These are phyloP conservation scores for Setophaga kirtlandii DNA, from an alignment of 2,113 vertebrate species.

Conservation along the genomic window DNA sequence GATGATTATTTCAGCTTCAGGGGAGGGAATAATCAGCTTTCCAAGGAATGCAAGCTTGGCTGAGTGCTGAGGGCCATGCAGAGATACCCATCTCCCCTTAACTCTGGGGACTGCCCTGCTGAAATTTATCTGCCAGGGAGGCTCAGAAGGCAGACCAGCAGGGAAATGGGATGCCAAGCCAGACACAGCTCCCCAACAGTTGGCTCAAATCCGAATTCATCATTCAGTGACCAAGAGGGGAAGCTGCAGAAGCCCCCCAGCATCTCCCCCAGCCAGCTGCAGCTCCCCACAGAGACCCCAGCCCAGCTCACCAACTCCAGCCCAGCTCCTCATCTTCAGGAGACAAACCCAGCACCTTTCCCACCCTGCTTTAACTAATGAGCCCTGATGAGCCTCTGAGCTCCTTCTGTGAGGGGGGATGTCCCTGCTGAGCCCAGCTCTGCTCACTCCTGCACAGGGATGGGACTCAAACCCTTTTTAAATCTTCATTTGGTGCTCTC, in stretches of 20 bases:
- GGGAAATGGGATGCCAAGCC: neutral
- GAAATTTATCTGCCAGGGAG: neutral
- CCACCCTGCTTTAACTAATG: neutral
- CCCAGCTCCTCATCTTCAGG: rapidly evolving
- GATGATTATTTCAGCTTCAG: neutral
- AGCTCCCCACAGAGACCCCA: neutral
- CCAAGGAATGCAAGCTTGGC: neutral
- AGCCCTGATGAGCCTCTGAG: neutral
- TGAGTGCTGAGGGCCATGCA: neutral
- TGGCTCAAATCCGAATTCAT: neutral
- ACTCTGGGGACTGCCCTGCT: neutral
- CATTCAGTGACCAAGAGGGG: neutral
- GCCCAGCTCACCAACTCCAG: neutral
- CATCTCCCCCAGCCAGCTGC: neutral
- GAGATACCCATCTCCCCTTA: neutral
- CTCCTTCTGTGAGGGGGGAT: neutral
- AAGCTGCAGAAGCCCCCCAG: neutral
- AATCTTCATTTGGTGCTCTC: neutral
- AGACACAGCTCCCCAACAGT: neutral
- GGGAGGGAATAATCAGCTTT: neutral
- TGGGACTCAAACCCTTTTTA: neutral
- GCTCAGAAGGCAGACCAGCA: neutral
- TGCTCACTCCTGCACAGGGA: neutral
- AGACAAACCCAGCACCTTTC: rapidly evolving
- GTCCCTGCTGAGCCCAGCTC: neutral